phyloP scores from a whole-genome alignment of 1,140 invertebrate species.

The Eueides isabella region DNA sequence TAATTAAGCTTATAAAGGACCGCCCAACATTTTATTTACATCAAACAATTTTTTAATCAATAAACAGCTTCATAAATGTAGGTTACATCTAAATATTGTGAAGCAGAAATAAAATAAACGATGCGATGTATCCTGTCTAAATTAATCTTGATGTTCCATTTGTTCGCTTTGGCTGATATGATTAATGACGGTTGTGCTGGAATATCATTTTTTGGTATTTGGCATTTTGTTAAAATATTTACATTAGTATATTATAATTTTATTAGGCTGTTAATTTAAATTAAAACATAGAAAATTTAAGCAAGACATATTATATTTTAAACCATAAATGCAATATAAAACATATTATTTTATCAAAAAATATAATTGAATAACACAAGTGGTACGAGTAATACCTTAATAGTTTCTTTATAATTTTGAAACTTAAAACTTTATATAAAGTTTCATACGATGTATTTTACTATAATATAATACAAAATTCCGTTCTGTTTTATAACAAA shows the following conservation, averaged over 20 bases:
- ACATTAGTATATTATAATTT: not conserved
- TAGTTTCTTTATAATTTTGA: not conserved
- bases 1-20: not conserved
- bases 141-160: conserved; percentile 18
- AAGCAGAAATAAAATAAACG: conserved; percentile 10
- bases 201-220: conserved; percentile 14
- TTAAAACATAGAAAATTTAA: too few species aligned
- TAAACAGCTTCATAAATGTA: conserved; percentile 8
- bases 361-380: too few species aligned
- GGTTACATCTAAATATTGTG: conserved; percentile 1
- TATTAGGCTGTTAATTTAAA: not conserved
- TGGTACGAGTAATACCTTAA: too few species aligned
- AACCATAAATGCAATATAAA: too few species aligned
- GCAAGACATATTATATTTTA: too few species aligned
- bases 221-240: conserved; percentile 16
- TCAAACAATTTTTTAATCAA: not conserved
- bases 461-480: conserved; percentile 10
- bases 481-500: conserved; percentile 47
- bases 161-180: conserved; percentile 4
- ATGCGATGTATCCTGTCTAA: conserved; percentile 3
- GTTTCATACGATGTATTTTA: conserved; percentile 3
- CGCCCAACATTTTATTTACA: not conserved
- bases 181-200: conserved; percentile 14
- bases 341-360: too few species aligned
- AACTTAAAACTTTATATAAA: not conserved